Conservation (phyloP, 2,113 vertebrate genomes). For the Amazona guildingii region DNA sequence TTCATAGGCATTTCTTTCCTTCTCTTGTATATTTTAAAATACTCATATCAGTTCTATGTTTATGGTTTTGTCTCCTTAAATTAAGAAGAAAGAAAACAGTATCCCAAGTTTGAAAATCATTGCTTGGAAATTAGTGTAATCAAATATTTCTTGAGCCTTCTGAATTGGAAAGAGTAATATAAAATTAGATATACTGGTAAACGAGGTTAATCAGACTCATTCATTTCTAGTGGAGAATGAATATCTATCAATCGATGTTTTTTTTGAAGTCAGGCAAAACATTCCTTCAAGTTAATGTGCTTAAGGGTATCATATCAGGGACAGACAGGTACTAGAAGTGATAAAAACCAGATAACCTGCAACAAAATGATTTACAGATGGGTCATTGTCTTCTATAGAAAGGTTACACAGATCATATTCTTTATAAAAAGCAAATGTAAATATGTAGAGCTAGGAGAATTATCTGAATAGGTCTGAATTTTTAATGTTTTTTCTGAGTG, state of each 20-base stretch:
- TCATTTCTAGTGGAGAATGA: slow-evolving; percentile 52
- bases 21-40: slow-evolving; percentile 58
- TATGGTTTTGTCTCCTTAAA: slow-evolving; percentile 51
- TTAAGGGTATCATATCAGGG: slow-evolving; percentile 75
- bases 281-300: slow-evolving; percentile 75
- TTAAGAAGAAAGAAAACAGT: background rate
- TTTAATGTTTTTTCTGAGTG: slow-evolving; percentile 13
- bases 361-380: slow-evolving; percentile 76
- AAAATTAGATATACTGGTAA: slow-evolving; percentile 41
- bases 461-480: slow-evolving; percentile 39
- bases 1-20: slow-evolving; percentile 44
- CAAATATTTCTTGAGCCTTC: slow-evolving; percentile 13
- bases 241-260: slow-evolving; percentile 60
- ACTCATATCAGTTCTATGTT: slow-evolving; percentile 35
- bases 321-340: slow-evolving; percentile 78
- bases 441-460: slow-evolving; percentile 35
- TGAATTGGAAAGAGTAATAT: slow-evolving; percentile 2
- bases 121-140: slow-evolving; percentile 9
- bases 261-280: slow-evolving; percentile 75
- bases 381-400: slow-evolving; percentile 59
- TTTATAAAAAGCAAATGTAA: slow-evolving; percentile 50
- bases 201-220: slow-evolving; percentile 35
- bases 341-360: slow-evolving; percentile 78
- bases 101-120: slow-evolving; percentile 2
- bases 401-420: slow-evolving; percentile 55